These are phyloP conservation scores for Uromys caudimaculatus DNA, from an alignment of 2,797 vertebrate species.

Conservation along the genomic window DNA sequence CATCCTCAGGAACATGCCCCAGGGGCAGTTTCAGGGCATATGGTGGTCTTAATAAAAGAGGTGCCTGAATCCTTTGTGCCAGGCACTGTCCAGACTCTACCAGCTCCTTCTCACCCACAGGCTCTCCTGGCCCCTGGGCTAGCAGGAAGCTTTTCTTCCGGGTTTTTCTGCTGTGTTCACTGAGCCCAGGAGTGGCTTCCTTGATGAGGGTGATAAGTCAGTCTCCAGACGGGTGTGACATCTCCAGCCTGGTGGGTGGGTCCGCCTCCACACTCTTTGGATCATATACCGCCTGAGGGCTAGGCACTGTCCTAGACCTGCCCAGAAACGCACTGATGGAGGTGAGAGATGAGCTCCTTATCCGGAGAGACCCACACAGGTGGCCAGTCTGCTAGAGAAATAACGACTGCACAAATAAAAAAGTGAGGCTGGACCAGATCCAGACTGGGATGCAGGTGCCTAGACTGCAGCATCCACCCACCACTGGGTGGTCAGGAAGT, in stretches of 20 bases:
- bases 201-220: background rate
- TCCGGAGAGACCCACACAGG: accelerated
- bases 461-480: background rate
- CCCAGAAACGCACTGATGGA: background rate
- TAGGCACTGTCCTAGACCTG: too few species aligned
- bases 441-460: background rate
- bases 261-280: background rate
- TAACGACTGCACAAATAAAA: background rate
- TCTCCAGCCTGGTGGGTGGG: background rate
- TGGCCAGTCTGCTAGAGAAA: background rate
- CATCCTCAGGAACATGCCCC: background rate
- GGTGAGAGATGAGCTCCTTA: too few species aligned
- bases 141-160: background rate
- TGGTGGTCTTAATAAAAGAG: background rate
- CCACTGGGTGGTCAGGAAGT: background rate
- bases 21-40: background rate
- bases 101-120: background rate
- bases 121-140: background rate
- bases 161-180: background rate
- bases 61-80: background rate
- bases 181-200: background rate
- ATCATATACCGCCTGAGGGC: background rate
- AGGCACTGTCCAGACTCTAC: background rate
- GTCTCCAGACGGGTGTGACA: background rate
- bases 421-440: background rate